Evolutionary conservation across 2,888 invertebrate genomes (phyloP).

Genomic region (Aporophyla lueneburgensis): DNA sequence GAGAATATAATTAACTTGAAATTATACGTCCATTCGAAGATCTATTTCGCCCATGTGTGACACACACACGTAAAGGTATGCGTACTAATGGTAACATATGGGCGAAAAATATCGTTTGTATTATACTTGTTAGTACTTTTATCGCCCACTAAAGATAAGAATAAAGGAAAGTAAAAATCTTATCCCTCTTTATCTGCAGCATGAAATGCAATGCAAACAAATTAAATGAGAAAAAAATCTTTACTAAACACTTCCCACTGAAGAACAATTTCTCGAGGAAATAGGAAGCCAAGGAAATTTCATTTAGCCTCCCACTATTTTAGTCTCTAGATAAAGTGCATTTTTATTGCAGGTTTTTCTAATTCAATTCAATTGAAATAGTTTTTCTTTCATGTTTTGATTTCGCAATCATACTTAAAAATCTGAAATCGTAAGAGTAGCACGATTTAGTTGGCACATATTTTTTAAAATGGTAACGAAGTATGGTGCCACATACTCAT

Average conservation of each 20-base stretch:
- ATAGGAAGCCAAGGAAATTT: conserved; percentile 31
- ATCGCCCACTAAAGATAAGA: not conserved
- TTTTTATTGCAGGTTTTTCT: conserved; percentile 24
- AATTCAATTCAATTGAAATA: not conserved
- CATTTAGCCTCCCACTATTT: conserved; percentile 28
- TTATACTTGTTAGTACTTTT: not conserved
- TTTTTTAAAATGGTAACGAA: too few species aligned
- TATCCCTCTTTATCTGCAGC: not conserved
- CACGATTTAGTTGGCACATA: too few species aligned
- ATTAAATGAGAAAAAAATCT: conserved; percentile 13
- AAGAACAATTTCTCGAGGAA: conserved; percentile 14
- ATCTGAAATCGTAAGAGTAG: too few species aligned
- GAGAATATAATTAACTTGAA: not conserved
- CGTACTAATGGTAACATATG: not conserved
- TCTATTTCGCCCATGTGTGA: not conserved
- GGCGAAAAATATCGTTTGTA: too few species aligned
- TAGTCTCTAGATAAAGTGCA: conserved; percentile 15
- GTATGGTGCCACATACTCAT: too few species aligned
- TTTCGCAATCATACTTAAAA: not conserved
- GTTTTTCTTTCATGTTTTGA: not conserved
- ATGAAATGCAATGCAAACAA: conserved; percentile 2
- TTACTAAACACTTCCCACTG: conserved; percentile 14
- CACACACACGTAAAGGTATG: not conserved
- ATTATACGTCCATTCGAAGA: not conserved
- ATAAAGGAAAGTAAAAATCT: not conserved